Conservation (phyloP, 2,888 invertebrate species). For the Amiota communis region DNA sequence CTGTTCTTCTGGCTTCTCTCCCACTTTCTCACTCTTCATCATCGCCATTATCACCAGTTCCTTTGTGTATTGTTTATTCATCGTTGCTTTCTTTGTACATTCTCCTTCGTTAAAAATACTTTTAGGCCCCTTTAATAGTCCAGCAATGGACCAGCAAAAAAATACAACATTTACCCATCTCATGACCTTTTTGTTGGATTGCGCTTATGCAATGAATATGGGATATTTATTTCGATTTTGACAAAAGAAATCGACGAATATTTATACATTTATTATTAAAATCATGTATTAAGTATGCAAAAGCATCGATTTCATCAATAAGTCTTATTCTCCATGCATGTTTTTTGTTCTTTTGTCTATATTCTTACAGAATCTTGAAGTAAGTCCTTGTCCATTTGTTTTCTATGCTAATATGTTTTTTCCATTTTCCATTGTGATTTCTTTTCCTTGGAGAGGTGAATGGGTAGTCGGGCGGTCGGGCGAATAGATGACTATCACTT, state of each 20-base stretch:
- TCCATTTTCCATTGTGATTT: too few species aligned
- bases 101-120: conserved; percentile 12
- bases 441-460: too few species aligned
- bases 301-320: too few species aligned
- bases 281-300: too few species aligned
- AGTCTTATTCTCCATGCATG: background rate
- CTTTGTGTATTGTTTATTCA: conserved; percentile 8
- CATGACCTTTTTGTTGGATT: background rate
- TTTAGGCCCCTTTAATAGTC: background rate
- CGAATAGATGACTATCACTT: too few species aligned
- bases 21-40: background rate
- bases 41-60: background rate
- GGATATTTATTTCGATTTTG: too few species aligned
- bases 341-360: background rate
- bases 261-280: too few species aligned
- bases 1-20: background rate
- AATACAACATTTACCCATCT: background rate
- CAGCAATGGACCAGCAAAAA: background rate
- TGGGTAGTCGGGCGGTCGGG: too few species aligned
- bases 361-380: too few species aligned
- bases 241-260: background rate
- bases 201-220: too few species aligned
- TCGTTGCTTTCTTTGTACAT: background rate
- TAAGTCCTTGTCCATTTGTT: too few species aligned
- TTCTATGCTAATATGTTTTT: too few species aligned